Base-by-base conservation (phyloP, 1,140 invertebrate species). In the Drusus annulatus region DNA sequence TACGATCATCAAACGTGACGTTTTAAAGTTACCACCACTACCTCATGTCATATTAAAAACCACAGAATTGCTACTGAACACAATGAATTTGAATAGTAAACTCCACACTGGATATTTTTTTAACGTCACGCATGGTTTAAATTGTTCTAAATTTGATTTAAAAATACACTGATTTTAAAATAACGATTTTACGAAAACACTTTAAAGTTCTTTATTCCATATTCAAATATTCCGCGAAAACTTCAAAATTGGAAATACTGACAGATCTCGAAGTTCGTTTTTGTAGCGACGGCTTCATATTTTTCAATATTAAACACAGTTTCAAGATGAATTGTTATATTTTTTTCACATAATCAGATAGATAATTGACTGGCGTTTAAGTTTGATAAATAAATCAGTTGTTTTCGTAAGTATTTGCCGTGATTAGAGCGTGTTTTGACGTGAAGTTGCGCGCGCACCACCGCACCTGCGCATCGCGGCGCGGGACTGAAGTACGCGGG, bases 391-490 rank as follows among this genome's bases (percentile, higher is more conserved):
- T 56, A 17, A 36, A 15, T 8, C 10, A 1, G 17, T 28, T 75
- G 54, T 62, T 76, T 76, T 76, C 56, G 58, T 65, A 15, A n/a
- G 58, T 78, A 68, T 77, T 65, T 52, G 3, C 25, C 62, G 62
- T n/a, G 50, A 4, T 51, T 68, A 28, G 60, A 68, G 51, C 51
- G 68, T 36, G 28, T 60, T 60, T 23, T 60, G 17, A 68, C 21
- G 21, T 63, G 25, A 65, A 68, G 76, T 54, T 79, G 78, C 71
- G 71, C 78, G 69, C 78, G 71, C 78, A 79, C 68, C 60, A 74
- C 78, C 78, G 69, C 78, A 79, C 78, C 78, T 79, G 78, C 78
- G 78, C 78, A 52, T 28, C 28, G 69, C 78, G 19, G 56, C 68
- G 78, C 78, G 54, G 68, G 68, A 79, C 78, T 79, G 69, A 75